Evolutionary conservation across 2,113 vertebrate species (phyloP), one percentile per base, ranked within the genome.

Genomic region (Coptodon bakossiorum): DNA sequence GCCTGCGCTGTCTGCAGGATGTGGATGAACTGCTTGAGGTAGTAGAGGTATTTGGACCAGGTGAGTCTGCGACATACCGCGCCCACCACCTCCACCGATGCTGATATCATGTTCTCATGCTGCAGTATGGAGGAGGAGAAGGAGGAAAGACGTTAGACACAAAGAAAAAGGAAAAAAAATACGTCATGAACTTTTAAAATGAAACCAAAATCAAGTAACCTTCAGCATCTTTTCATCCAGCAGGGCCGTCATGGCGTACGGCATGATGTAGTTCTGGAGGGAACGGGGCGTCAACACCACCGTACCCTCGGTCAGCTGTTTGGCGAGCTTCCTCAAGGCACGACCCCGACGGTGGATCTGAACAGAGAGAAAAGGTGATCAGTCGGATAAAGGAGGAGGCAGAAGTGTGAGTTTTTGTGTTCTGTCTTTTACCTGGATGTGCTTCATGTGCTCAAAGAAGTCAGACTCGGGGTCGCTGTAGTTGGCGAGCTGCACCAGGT

Each of bases 391-490:
- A 40, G 12, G 9, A 12, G 13, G n/a, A 36, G 9, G 36, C 34
- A 3, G 19, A 43, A 6, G 22, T 9, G 22, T 6, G 45, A 48
- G 7, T 22, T 27, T 16, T 1, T 3, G 6, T 17, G 9, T 5
- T 14, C 40, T 34, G 14, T 45, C 10, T 80, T 31, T 22, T 93
- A 99, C 99, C 98, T 99, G 99, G 90, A 99, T 99, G 93, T 99
- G 99, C 87, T 99, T 99, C 98, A 99, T 99, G 91, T 99, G 98
- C 94, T 99, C 98, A 83, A 99, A 99, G 96, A 99, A 99, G 95
- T 99, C 98, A 14, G 97, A 98, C 93, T 99, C 98, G 0, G 93
- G 98, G 93, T 99, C 99, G n/a, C 94, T 97, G 86, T 89, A 89
- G 90, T 99, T 95, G 17, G 98, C 98, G 82, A 99, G 97, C 94